These are phyloP conservation scores for Diuraphis noxia DNA, from an alignment of 1,140 invertebrate genomes.

Conservation along the genomic window DNA sequence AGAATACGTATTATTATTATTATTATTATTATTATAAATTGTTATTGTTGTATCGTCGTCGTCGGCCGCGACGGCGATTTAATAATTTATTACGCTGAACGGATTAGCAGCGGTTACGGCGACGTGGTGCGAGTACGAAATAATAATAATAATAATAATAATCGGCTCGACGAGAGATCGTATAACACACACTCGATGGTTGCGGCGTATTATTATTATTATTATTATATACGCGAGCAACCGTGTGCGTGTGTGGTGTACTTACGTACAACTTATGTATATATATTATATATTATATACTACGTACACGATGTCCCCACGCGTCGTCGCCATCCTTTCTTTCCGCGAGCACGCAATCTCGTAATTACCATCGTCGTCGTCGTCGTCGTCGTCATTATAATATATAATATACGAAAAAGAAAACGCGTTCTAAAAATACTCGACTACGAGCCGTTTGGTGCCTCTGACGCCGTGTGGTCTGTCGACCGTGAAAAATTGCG, in stretches of 20 bases:
- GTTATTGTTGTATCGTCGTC: conserved; percentile 1
- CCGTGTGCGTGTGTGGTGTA: background rate
- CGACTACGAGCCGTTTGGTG: background rate
- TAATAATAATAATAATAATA: conserved; percentile 43
- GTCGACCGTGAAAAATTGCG: conserved; percentile 45
- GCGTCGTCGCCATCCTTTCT: conserved; percentile 29
- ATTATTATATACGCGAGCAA: background rate
- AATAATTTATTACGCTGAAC: conserved; percentile 42
- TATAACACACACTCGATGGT: background rate
- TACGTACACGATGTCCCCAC: background rate
- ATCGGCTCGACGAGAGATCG: conserved; percentile 28
- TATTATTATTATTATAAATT: conserved; percentile 22
- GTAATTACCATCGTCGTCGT: conserved; percentile 23
- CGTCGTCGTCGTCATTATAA: background rate
- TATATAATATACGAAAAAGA: background rate
- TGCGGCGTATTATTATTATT: background rate
- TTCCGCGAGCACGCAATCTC: conserved; percentile 39
- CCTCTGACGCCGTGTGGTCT: background rate
- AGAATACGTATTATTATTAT: conserved; percentile 14
- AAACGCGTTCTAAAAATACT: conserved; percentile 36
- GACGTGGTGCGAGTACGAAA: conserved; percentile 38
- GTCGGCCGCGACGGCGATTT: background rate
- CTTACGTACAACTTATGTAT: background rate
- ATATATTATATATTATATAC: background rate
- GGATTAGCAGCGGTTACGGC: background rate